Evolutionary conservation across 2,113 vertebrate genomes (phyloP).

Genomic region (Hippocampus barbouri): DNA sequence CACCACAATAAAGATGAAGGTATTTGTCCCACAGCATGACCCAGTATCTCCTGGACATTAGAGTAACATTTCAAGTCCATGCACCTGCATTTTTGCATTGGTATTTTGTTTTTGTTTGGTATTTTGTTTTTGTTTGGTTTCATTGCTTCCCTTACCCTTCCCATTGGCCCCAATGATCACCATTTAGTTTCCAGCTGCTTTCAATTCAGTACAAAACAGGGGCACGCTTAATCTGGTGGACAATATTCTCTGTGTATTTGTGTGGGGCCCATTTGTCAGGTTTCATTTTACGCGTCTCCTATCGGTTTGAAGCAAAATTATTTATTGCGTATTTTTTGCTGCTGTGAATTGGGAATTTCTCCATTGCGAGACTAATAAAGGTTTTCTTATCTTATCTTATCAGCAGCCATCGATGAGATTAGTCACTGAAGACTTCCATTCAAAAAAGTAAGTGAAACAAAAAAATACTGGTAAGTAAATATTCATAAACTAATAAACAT

Average conservation of each 20-base stretch:
- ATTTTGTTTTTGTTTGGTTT: not conserved
- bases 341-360: too few species aligned
- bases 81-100: slow-evolving; percentile 1
- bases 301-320: not conserved
- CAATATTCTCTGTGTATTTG: slow-evolving; percentile 38
- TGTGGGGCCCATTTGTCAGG: not conserved
- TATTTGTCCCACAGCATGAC: not conserved
- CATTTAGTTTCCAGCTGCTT: slow-evolving; percentile 62
- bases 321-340: not conserved
- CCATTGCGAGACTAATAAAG: too few species aligned
- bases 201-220: slow-evolving; percentile 50
- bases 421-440: too few species aligned
- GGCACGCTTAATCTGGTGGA: slow-evolving; percentile 58
- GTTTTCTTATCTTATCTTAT: not conserved
- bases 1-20: slow-evolving; percentile 24
- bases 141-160: slow-evolving; percentile 21
- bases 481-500: too few species aligned
- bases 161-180: slow-evolving; percentile 35
- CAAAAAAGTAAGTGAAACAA: too few species aligned
- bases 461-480: too few species aligned
- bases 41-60: not conserved
- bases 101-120: not conserved
- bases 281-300: not conserved
- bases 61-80: not conserved
- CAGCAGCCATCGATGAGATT: not conserved